phyloP scores from a whole-genome alignment of 2,888 invertebrate species.

The Vesta saturnalis region DNA sequence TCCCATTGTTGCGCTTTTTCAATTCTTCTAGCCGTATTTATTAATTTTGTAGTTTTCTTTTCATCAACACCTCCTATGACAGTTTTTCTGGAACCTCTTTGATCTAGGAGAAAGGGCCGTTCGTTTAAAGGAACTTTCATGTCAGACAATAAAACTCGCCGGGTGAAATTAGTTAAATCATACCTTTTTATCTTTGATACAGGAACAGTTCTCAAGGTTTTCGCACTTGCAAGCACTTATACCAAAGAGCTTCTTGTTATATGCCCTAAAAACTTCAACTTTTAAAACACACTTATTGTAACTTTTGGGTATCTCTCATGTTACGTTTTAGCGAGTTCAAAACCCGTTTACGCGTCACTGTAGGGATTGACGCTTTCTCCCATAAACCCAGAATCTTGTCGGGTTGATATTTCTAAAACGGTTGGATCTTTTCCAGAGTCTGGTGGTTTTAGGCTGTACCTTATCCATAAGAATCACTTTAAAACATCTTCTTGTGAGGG shows the following conservation, averaged over 20 bases:
- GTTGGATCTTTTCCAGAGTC: not conserved
- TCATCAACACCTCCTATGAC: not conserved
- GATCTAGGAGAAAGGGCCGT: not conserved
- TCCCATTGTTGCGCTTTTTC: no score
- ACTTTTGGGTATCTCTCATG: not conserved
- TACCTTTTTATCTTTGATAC: not conserved
- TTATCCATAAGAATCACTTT: no score
- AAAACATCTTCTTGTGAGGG: not conserved
- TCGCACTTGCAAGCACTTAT: not conserved
- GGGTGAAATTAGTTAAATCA: not conserved
- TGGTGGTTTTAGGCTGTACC: no score
- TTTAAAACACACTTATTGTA: not conserved
- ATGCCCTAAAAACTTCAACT: no score
- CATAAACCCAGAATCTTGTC: not conserved
- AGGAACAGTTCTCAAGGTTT: not conserved
- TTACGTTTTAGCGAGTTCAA: no score
- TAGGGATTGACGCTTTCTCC: not conserved
- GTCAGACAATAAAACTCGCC: not conserved
- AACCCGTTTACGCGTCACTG: not conserved
- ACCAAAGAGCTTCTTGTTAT: no score
- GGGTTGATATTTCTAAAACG: not conserved
- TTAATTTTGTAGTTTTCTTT: not conserved
- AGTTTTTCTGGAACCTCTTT: not conserved
- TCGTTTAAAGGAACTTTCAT: not conserved
- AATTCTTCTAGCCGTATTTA: no score